A percentile compares a stretch with the other conserved stretches of the same genome.
These are phyloP conservation scores for Myanophis thanlyinensis DNA, from an alignment of 2,113 vertebrate genomes.

Conservation along the genomic window DNA sequence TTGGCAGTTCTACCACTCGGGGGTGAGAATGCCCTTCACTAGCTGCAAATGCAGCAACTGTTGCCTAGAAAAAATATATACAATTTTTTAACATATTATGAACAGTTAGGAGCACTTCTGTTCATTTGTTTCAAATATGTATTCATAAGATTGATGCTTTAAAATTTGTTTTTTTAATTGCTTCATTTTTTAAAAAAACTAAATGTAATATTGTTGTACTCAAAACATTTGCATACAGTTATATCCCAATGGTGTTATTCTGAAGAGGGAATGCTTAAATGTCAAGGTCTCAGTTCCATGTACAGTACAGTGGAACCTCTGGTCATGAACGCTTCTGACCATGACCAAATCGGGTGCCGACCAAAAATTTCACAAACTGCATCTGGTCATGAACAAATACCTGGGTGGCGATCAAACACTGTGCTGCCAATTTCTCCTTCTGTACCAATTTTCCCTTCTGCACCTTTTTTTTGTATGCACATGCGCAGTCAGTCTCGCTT, in stretches of 20 bases:
- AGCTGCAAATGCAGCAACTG: conserved; percentile 96
- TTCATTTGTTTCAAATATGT: conserved; percentile 32
- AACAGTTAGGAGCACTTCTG: background rate
- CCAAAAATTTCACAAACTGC: too few species aligned
- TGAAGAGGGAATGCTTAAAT: background rate
- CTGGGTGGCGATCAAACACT: too few species aligned
- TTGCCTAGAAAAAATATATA: conserved; percentile 81
- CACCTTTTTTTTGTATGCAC: too few species aligned
- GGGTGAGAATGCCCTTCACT: conserved; percentile 99
- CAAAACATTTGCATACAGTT: background rate
- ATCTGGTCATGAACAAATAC: too few species aligned
- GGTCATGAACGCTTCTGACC: too few species aligned
- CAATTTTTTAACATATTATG: conserved; percentile 44
- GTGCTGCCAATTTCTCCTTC: too few species aligned
- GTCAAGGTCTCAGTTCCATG: background rate
- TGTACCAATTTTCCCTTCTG: too few species aligned
- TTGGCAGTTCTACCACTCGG: conserved; percentile 94
- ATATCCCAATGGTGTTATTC: background rate
- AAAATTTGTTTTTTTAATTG: background rate
- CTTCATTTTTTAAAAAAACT: conserved; percentile 18
- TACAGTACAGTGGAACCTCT: too few species aligned
- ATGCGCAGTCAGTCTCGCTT: too few species aligned
- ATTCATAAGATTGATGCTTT: conserved; percentile 22
- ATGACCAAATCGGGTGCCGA: too few species aligned
- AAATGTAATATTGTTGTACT: conserved; percentile 4